Evolutionary conservation across 2,888 invertebrate species (phyloP).

Genomic region (Lepeophtheirus nordmannii): DNA sequence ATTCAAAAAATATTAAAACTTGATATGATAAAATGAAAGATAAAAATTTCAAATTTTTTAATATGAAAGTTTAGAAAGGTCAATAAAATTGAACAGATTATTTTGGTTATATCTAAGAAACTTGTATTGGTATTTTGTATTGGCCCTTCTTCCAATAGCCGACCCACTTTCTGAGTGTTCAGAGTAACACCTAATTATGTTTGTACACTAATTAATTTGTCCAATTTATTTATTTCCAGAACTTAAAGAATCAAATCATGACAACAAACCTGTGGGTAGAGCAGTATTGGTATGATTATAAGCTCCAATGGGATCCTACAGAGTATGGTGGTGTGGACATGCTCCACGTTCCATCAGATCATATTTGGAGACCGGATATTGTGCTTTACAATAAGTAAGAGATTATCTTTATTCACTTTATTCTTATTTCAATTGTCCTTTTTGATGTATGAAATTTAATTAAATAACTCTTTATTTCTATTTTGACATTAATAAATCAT

Average conservation of each 20-base stretch:
- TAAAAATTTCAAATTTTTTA: no score
- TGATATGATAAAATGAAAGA: no score
- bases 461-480: not conserved
- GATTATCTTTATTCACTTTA: slow-evolving; percentile 19
- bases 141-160: no score
- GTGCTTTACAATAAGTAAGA: slow-evolving; percentile 61
- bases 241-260: slow-evolving; percentile 51
- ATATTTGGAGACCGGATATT: slow-evolving; percentile 67
- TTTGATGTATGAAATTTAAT: not conserved
- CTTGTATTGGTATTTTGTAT: no score
- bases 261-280: slow-evolving; percentile 51
- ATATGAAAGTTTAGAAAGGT: no score
- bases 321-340: slow-evolving; percentile 69
- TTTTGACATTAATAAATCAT: not conserved
- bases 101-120: no score
- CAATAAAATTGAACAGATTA: no score
- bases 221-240: slow-evolving; percentile 38
- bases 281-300: slow-evolving; percentile 71
- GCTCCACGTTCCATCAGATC: slow-evolving; percentile 67
- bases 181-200: no score
- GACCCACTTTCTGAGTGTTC: no score
- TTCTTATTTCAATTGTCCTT: not conserved
- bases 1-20: no score
- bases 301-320: slow-evolving; percentile 65
- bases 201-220: no score